Conservation (phyloP, 2,113 vertebrate genomes). For the Hemiscyllium ocellatum region DNA sequence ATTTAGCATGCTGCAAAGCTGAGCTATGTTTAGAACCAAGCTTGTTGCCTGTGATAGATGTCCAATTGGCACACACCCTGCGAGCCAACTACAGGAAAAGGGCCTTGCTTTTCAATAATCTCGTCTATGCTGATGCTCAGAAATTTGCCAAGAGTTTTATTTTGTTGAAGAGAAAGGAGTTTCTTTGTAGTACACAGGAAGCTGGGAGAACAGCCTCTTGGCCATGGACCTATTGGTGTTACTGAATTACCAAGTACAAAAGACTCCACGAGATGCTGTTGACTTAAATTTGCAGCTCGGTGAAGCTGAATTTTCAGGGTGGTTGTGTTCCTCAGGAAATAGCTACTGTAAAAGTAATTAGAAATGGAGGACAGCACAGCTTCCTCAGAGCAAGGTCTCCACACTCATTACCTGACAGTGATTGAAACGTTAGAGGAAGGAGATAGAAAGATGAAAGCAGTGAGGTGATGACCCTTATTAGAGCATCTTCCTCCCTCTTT, state of each 20-base stretch:
- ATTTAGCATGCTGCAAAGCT: neutral
- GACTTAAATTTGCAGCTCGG: neutral
- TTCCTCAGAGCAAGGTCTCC: neutral
- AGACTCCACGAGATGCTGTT: neutral
- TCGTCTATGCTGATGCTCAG: neutral
- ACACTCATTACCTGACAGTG: neutral
- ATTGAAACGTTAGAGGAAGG: slow-evolving; percentile 35
- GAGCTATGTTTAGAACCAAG: neutral
- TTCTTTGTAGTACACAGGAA: neutral
- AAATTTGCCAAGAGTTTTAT: neutral
- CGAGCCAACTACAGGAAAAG: neutral
- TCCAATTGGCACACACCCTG: neutral
- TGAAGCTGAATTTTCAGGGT: slow-evolving; percentile 9
- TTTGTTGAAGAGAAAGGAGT: slow-evolving; percentile 14
- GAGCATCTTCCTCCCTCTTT: slow-evolving; percentile 28
- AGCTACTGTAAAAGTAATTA: slow-evolving; percentile 36
- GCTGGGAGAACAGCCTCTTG: neutral
- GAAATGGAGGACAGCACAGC: neutral
- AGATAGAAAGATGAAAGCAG: slow-evolving; percentile 30
- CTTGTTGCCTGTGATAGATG: no score
- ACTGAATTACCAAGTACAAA: neutral
- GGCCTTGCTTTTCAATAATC: neutral
- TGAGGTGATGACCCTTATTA: neutral
- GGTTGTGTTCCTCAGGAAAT: slow-evolving; percentile 34
- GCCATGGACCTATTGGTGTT: neutral